Percentiles rank a stretch among this genome's conserved stretches.
Conservation (phyloP, 1,140 invertebrate genomes). For the Macrosteles quadrilineatus region DNA sequence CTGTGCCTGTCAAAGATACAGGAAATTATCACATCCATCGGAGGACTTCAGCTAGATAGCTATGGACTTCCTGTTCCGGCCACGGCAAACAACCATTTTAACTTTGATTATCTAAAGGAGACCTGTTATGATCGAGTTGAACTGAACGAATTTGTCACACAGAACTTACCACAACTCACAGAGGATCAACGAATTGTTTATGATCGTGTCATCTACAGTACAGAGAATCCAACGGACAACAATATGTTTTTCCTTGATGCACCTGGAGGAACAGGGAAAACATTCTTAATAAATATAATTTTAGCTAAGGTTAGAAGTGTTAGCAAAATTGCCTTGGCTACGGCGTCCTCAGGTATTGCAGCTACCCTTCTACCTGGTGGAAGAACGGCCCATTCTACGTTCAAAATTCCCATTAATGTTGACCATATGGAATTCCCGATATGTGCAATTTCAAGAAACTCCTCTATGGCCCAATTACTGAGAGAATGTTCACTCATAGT, state of each 20-base stretch:
- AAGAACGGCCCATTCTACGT: too few relatives aligned
- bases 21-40: not conserved
- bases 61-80: not conserved
- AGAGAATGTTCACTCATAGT: slow-evolving; percentile 44
- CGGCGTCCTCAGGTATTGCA: too few relatives aligned
- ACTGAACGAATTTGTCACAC: too few relatives aligned
- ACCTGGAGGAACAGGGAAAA: slow-evolving; percentile 41
- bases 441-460: slow-evolving; percentile 47
- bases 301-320: slow-evolving; percentile 51
- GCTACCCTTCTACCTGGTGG: too few relatives aligned
- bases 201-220: too few relatives aligned
- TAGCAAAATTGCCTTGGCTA: too few relatives aligned
- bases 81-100: not conserved
- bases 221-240: slow-evolving; percentile 31
- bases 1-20: not conserved
- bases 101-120: too few relatives aligned
- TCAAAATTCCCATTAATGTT: slow-evolving; percentile 46
- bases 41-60: not conserved
- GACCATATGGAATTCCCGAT: slow-evolving; percentile 36
- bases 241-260: slow-evolving; percentile 46
- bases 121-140: too few relatives aligned
- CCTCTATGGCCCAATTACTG: slow-evolving; percentile 40
- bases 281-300: slow-evolving; percentile 40
- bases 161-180: too few relatives aligned
- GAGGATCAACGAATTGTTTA: too few relatives aligned